These are phyloP conservation scores for Leptinotarsa tumamoca DNA, from an alignment of 2,888 invertebrate genomes.

Conservation along the genomic window DNA sequence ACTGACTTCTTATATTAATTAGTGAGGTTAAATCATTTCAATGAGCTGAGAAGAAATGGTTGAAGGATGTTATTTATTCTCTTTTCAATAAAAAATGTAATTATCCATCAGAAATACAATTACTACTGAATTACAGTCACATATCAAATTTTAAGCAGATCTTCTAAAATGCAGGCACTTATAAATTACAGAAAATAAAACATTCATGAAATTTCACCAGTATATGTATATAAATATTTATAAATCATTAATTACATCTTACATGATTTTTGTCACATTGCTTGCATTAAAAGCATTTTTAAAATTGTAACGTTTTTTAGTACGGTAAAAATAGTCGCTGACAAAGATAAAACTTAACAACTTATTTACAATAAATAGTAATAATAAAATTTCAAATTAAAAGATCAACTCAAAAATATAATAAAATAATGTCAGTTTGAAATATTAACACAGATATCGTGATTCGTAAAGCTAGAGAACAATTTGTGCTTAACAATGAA, in stretches of 20 bases:
- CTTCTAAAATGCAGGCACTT: conserved; percentile 17
- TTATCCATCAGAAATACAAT: conserved; percentile 1
- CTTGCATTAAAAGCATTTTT: conserved; percentile 1
- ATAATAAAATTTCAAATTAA: conserved; percentile 16
- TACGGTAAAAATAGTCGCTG: conserved; percentile 19
- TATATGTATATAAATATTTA: conserved; percentile 11
- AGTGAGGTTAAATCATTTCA: background rate
- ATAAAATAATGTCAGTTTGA: conserved; percentile 23
- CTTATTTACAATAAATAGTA: conserved; percentile 24
- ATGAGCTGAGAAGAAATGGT: background rate
- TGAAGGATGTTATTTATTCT: background rate
- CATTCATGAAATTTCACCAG: conserved; percentile 4
- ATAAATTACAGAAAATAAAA: conserved; percentile 4
- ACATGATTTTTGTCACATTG: conserved; percentile 1
- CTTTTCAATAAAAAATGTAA: conserved; percentile 9
- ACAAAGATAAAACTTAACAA: conserved; percentile 24
- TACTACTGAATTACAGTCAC: background rate
- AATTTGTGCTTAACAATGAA: conserved; percentile 41
- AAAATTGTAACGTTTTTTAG: conserved; percentile 6
- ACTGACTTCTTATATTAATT: background rate
- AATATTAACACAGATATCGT: conserved; percentile 45
- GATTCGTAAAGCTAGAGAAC: conserved; percentile 40
- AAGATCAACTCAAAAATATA: conserved; percentile 16
- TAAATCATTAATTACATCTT: conserved; percentile 9
- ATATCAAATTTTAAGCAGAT: conserved; percentile 14